These are phyloP conservation scores for Sebastes melanostomus DNA, from an alignment of 2,797 vertebrate genomes.

Conservation along the genomic window DNA sequence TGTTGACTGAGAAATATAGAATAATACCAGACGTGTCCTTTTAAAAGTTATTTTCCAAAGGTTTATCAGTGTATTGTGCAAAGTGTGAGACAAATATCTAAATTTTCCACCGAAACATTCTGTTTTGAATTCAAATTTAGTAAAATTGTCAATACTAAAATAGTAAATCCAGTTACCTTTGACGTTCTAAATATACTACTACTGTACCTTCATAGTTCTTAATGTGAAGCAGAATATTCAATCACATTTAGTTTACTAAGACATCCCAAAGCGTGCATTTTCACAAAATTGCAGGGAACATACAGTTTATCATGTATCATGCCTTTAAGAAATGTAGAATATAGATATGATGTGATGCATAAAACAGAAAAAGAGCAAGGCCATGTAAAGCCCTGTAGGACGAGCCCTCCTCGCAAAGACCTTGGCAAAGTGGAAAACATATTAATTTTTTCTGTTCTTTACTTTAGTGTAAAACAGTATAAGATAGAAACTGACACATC, in stretches of 20 bases:
- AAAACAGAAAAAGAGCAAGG: slow-evolving; percentile 30
- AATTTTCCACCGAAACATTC: background rate
- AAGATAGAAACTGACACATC: background rate
- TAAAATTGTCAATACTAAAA: background rate
- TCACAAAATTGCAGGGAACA: background rate
- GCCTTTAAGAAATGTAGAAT: slow-evolving; percentile 41
- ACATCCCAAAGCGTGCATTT: background rate
- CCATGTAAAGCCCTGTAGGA: background rate
- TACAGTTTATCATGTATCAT: background rate
- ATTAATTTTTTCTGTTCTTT: background rate
- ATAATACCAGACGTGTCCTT: background rate
- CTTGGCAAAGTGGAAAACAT: background rate
- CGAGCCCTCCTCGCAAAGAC: background rate
- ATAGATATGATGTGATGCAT: slow-evolving; percentile 44
- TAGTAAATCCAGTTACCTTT: background rate
- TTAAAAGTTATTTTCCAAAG: background rate
- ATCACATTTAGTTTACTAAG: background rate
- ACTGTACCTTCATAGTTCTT: background rate
- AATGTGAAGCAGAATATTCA: background rate
- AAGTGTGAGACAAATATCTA: background rate
- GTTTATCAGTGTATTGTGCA: background rate
- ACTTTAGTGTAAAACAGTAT: background rate
- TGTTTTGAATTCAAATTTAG: background rate
- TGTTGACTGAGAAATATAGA: background rate
- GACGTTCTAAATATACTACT: background rate